Conservation (phyloP, 2,888 invertebrate species). For the Polyploca ridens region DNA sequence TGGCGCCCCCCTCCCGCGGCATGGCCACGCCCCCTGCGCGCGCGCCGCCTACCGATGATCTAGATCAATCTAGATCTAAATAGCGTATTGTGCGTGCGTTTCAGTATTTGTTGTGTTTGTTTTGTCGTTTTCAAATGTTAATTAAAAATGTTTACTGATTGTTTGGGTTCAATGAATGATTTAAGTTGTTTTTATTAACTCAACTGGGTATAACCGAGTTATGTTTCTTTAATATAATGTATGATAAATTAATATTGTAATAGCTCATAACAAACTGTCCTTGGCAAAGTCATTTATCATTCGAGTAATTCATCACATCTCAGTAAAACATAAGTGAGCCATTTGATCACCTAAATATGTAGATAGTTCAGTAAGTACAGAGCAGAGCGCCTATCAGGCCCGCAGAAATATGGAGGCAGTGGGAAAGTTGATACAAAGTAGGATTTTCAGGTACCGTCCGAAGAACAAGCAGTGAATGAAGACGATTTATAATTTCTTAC, state of each 20-base stretch:
- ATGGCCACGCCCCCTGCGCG: conserved; percentile 61
- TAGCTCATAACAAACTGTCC: too few species aligned
- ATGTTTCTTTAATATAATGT: background rate
- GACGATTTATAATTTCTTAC: background rate
- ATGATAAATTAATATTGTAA: too few species aligned
- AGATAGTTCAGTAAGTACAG: conserved; percentile 63
- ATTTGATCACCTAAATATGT: conserved; percentile 56
- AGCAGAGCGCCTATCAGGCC: conserved; percentile 60
- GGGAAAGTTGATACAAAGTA: conserved; percentile 79
- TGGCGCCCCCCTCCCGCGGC: conserved; percentile 56
- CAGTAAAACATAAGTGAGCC: conserved; percentile 31
- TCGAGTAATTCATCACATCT: background rate
- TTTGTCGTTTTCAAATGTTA: background rate
- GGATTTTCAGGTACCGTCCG: conserved; percentile 75
- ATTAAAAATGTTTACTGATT: background rate
- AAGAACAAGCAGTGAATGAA: conserved; percentile 31
- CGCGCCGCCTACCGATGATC: conserved; percentile 71
- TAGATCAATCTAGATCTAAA: conserved; percentile 76
- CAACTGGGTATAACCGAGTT: background rate
- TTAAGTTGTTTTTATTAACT: background rate
- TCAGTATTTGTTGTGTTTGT: conserved; percentile 22
- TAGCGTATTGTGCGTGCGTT: conserved; percentile 33
- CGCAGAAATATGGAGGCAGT: conserved; percentile 76
- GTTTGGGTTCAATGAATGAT: background rate
- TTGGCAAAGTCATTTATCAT: too few species aligned